A percentile compares a stretch with the other conserved stretches of the same genome.
Evolutionary conservation across 2,113 vertebrate genomes (phyloP).

Genomic region (Bos javanicus): DNA sequence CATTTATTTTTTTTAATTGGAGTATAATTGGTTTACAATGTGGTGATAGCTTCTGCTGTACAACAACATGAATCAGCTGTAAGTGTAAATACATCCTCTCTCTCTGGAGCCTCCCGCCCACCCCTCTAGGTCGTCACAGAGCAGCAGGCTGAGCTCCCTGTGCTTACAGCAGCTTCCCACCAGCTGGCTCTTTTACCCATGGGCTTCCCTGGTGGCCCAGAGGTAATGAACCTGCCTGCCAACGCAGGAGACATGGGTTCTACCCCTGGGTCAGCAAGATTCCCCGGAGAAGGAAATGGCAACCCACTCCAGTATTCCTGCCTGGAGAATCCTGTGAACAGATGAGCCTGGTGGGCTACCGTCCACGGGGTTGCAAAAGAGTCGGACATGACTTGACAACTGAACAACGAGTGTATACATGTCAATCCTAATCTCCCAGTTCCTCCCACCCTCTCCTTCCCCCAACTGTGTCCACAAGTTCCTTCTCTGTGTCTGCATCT

Average conservation of each 20-base stretch:
- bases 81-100: background rate
- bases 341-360: background rate
- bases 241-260: background rate
- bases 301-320: background rate
- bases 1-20: background rate
- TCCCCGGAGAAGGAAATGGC: background rate
- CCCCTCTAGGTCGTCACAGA: background rate
- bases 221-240: background rate
- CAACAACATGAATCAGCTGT: background rate
- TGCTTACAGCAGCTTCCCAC: background rate
- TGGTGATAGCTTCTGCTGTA: background rate
- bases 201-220: background rate
- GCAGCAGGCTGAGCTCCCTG: background rate
- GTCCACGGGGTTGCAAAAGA: background rate
- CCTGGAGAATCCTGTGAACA: background rate
- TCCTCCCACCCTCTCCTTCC: background rate
- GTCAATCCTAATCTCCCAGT: background rate
- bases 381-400: background rate
- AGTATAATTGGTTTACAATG: background rate
- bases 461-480: background rate
- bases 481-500: background rate
- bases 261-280: background rate
- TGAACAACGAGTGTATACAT: rapidly evolving
- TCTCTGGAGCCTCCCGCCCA: background rate
- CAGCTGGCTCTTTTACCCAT: background rate